Conservation (phyloP, 2,797 vertebrate species). For the Cheirogaleus major region DNA sequence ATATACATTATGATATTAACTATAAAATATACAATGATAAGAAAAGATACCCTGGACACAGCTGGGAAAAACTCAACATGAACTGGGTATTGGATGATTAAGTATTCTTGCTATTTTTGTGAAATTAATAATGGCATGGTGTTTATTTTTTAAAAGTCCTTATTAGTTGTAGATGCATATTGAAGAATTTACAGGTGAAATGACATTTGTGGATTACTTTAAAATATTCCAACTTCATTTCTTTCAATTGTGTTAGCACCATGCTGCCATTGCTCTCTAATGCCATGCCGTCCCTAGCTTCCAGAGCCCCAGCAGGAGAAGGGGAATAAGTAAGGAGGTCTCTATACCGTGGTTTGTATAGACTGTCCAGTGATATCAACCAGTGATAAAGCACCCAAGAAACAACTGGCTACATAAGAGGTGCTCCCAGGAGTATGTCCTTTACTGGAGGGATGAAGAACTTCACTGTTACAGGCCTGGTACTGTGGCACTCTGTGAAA, state of each 20-base stretch:
- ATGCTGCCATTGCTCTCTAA: background rate
- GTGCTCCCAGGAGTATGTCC: background rate
- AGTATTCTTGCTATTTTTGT: background rate
- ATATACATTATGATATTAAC: background rate
- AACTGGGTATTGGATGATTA: background rate
- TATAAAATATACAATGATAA: background rate
- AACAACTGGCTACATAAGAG: background rate
- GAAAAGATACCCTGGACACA: background rate
- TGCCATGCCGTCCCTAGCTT: background rate
- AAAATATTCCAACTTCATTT: background rate
- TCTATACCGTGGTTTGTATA: background rate
- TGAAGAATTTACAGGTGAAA: background rate
- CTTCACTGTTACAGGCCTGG: background rate
- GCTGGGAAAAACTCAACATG: background rate
- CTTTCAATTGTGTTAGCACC: background rate
- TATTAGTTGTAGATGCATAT: background rate
- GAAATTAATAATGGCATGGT: background rate
- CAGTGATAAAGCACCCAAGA: background rate
- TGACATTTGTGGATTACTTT: background rate
- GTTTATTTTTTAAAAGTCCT: background rate
- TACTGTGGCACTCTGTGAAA: background rate
- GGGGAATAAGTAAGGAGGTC: background rate
- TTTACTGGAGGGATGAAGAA: background rate
- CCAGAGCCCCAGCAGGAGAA: too few species aligned
- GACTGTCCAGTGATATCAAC: background rate